Base-by-base conservation (phyloP, 1,140 invertebrate genomes). In the Nephila pilipes region DNA sequence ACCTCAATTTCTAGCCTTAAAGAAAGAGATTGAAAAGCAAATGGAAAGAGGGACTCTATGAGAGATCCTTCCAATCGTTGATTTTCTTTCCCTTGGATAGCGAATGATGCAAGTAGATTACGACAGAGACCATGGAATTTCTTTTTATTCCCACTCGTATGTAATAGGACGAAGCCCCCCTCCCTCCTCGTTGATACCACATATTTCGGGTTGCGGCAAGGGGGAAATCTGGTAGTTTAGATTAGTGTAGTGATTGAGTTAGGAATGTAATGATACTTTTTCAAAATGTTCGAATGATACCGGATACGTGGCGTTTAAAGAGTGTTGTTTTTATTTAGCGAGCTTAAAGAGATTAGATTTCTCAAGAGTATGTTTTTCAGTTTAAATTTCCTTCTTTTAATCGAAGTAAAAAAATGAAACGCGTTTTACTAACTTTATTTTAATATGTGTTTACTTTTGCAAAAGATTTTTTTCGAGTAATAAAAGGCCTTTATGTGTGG, bases 21-120 rank as follows among this genome's bases (percentile, higher is more conserved):
- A 81, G 46, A 55, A 81, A 81, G 38, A 81, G 80, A 81, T 81
- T 81, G 80, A 81, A 81, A 81, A 81, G 80, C 80, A 54, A 81
- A 81, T 81, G 80, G 80, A 46, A 25, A 55, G 80, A 55, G 80
- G 63, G 69, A 36, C 29, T 25, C 69, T 75, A 75, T 75, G 69
- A 75, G 69, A 36, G 69, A 75, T 75, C 69, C 29, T 75, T 75
- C 69, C 32, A 75, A 75, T 75, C 69, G 69, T 75, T 75, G 69
- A 75, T 36, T 75, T 75, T 75, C 69, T 75, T 46, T 75, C 29
- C 29, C 6, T 75, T 5, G 69, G 69, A 75, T 75, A 65, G 69
- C 18, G 69, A 75, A 75, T 75, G 69, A 75, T 75, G 69, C 69
- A 18, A 75, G 69, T 75, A 75, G 69, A 75, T 75, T 75, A 75